These are phyloP conservation scores for Pantherophis alleghaniensis DNA, from an alignment of 2,797 vertebrate genomes.

Conservation along the genomic window DNA sequence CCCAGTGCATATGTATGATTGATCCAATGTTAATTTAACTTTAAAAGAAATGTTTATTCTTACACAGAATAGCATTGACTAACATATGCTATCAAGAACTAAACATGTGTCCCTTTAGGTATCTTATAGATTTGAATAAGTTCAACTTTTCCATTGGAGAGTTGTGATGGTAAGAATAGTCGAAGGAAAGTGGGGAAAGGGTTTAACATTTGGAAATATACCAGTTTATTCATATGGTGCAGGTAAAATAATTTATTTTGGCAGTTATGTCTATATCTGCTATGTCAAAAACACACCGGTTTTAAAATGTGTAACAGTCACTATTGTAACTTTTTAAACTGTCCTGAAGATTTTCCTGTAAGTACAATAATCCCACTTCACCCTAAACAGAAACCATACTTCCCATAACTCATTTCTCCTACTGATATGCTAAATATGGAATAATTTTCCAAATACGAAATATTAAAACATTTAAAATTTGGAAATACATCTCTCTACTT, in stretches of 20 bases:
- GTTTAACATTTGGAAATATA: neutral
- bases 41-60: neutral
- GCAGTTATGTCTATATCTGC: neutral
- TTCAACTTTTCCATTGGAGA: neutral
- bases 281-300: neutral
- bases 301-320: neutral
- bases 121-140: neutral
- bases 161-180: neutral
- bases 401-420: neutral
- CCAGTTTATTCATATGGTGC: neutral
- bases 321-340: neutral
- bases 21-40: neutral
- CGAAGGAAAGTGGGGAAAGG: neutral
- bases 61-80: neutral
- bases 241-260: neutral
- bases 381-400: neutral
- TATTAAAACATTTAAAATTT: neutral
- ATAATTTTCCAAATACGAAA: neutral
- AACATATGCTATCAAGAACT: neutral
- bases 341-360: neutral
- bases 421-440: neutral
- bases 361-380: neutral
- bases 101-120: neutral
- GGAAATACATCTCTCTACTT: slow-evolving; percentile 4
- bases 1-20: neutral